Evolutionary conservation across 2,888 invertebrate genomes (phyloP).

Genomic region (Meteorus cinctellus): DNA sequence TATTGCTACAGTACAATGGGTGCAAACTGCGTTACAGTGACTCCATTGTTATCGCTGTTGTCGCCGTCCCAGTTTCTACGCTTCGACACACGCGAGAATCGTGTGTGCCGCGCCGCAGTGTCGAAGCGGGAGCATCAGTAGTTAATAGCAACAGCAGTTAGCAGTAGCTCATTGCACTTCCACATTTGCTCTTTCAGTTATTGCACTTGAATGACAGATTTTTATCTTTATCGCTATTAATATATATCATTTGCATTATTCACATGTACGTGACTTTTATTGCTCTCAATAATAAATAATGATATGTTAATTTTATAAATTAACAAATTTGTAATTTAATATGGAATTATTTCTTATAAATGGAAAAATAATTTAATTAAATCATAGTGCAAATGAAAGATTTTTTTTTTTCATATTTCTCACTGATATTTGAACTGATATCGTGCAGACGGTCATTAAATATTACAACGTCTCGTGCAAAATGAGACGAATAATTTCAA

Average conservation of each 20-base stretch:
- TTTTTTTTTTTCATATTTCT: not conserved
- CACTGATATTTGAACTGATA: not conserved
- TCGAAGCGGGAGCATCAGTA: not conserved
- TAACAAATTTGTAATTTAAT: slow-evolving; percentile 1
- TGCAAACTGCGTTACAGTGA: slow-evolving; percentile 59
- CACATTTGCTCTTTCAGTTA: slow-evolving; percentile 10
- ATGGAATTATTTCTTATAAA: not conserved
- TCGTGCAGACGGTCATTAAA: not conserved
- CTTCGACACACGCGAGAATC: slow-evolving; percentile 60
- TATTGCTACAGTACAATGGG: slow-evolving; percentile 49
- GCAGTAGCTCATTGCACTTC: slow-evolving; percentile 41
- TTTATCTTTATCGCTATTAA: slow-evolving; percentile 45
- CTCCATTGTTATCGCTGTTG: slow-evolving; percentile 68
- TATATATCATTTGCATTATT: not conserved
- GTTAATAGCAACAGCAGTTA: not conserved
- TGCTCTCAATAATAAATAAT: not conserved
- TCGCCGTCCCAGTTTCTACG: slow-evolving; percentile 69
- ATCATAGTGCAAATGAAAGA: not conserved
- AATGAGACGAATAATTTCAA: not conserved
- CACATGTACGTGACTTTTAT: slow-evolving; percentile 10
- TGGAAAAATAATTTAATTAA: not conserved
- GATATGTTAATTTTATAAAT: not conserved
- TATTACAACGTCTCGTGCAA: not conserved
- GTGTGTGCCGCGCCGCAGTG: not conserved
- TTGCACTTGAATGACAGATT: slow-evolving; percentile 45